Evolutionary conservation across 2,797 vertebrate genomes (phyloP), one percentile per base, ranked within the genome.

Genomic region (Columba guinea): DNA sequence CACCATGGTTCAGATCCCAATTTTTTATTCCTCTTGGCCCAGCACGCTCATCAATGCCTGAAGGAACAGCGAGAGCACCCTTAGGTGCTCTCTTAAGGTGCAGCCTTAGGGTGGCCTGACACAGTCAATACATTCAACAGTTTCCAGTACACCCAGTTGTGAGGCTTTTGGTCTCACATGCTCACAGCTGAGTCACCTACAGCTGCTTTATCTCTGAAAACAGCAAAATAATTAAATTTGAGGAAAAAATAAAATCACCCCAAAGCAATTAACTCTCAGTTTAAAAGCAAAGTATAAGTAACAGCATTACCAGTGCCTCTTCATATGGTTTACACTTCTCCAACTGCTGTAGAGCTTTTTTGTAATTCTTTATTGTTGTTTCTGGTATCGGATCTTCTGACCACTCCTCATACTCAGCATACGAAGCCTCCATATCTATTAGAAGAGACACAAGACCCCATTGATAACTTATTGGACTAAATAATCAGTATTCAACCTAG

Each of bases 391-490:
- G 98, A 4, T 98, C 97, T n/a, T 99, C 99, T 7, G 99, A 98
- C 99, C 99, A 99, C 58, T 99, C 99, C 64, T 99, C 98, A 44
- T 99, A 99, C 80, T 99, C 99, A 11, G 98, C 98, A 68, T 98
- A 99, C 0, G 99, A 99, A 48, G 98, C 96, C 65, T 99, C 99
- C 99, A 99, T 99, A 84, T 99, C 99, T 99, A 64, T 37, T 13
- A 56, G 76, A 93, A 91, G 86, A 93, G 6, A 9, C 8, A 69
- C 0, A 3, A 68, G 56, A 49, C 4, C 11, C 26, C 78, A 70
- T 49, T 30, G 67, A 6, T 12, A 78, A 79, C 23, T 65, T 17
- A 41, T 0, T 5, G 17, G 27, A 9, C 7, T 20, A 56, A 56
- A 49, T 35, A 53, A 60, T 14, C 20, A 35, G 26, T 67, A 91